phyloP scores from a whole-genome alignment of 2,113 vertebrate species.

The Epinephelus lanceolatus region DNA sequence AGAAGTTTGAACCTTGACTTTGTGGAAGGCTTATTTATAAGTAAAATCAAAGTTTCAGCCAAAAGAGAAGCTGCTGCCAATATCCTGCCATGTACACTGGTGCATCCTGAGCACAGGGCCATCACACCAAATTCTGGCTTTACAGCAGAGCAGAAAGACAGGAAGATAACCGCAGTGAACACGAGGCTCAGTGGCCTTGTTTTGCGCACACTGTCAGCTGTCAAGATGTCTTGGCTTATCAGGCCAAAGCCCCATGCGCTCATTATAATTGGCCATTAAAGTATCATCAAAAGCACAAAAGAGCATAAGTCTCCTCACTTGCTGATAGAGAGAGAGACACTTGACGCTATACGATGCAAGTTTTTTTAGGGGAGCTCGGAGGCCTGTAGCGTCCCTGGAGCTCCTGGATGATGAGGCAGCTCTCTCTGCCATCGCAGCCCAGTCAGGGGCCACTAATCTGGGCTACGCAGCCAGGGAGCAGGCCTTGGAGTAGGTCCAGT shows the following conservation, averaged over 20 bases:
- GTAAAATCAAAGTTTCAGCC: not conserved
- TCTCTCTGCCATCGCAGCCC: constrained; percentile 36
- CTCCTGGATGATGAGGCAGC: constrained; percentile 53
- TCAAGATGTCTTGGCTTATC: constrained; percentile 40
- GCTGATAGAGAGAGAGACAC: constrained; percentile 43
- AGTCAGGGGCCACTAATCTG: constrained; percentile 67
- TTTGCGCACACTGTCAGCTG: constrained; percentile 32
- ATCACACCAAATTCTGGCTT: not conserved
- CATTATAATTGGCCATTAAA: constrained; percentile 64
- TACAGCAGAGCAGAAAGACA: not conserved
- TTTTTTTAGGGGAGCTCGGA: constrained; percentile 14
- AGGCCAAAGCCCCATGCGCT: constrained; percentile 31
- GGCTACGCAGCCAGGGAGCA: constrained; percentile 21
- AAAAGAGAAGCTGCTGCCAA: not conserved
- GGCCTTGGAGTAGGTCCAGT: constrained; percentile 42
- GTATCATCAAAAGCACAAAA: constrained; percentile 53
- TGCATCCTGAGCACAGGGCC: not conserved
- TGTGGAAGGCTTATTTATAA: not conserved
- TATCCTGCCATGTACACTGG: not conserved
- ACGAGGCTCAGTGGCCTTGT: constrained; percentile 8
- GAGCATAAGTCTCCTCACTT: not conserved
- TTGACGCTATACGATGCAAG: not conserved
- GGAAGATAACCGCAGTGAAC: not conserved
- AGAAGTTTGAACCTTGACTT: not conserved
- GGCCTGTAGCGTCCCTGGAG: constrained; percentile 43